Percentiles rank a stretch among this genome's conserved stretches.
These are phyloP conservation scores for Aspidoscelis tigris DNA, from an alignment of 2,113 vertebrate species.

Conservation along the genomic window DNA sequence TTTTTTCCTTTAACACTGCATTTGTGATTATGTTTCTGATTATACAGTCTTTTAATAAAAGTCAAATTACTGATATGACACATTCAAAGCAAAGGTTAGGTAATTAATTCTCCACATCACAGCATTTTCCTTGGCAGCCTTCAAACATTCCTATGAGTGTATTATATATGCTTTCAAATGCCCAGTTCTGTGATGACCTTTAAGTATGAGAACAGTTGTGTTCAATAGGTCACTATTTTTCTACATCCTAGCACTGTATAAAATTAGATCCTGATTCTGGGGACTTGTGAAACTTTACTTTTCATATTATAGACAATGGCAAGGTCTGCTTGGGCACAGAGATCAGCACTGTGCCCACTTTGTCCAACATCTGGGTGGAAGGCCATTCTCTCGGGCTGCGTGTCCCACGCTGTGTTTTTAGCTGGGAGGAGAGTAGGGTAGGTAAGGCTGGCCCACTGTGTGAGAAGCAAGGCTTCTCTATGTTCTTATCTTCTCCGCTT, in stretches of 20 bases:
- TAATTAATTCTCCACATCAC: constrained; percentile 57
- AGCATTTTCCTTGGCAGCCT: constrained; percentile 53
- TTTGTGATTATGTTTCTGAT: constrained; percentile 53
- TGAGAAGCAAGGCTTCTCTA: too few relatives aligned
- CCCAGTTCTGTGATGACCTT: constrained; percentile 34
- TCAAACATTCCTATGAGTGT: constrained; percentile 52
- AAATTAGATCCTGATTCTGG: constrained; percentile 10
- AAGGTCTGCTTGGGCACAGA: too few relatives aligned
- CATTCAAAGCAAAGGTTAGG: constrained; percentile 60
- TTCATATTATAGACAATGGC: neutral
- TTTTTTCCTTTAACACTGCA: constrained; percentile 56
- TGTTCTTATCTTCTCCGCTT: too few relatives aligned
- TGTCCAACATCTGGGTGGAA: too few relatives aligned
- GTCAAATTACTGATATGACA: constrained; percentile 52
- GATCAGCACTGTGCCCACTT: too few relatives aligned
- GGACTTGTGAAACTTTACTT: neutral
- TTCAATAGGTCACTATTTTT: constrained; percentile 31
- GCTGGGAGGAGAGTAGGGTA: too few relatives aligned
- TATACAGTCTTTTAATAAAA: constrained; percentile 61
- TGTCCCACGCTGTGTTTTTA: too few relatives aligned
- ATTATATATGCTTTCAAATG: constrained; percentile 17
- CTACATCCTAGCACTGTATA: constrained; percentile 24
- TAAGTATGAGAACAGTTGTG: constrained; percentile 28
- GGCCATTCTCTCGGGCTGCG: too few relatives aligned
- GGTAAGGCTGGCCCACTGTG: too few relatives aligned